Conservation (phyloP, 2,888 invertebrate genomes). For the Selenia dentaria region DNA sequence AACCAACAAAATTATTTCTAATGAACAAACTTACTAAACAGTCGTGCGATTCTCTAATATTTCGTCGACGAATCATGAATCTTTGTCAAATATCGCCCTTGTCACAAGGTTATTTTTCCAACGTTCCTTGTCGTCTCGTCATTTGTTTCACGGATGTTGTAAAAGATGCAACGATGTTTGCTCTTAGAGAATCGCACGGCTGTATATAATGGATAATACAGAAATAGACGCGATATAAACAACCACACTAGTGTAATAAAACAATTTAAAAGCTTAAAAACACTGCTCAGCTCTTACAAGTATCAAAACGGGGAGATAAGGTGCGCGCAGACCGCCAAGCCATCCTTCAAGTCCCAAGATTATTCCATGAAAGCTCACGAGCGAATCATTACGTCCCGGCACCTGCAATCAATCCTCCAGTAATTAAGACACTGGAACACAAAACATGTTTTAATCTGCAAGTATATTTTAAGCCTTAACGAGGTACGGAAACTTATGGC, state of each 20-base stretch:
- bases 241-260: not conserved
- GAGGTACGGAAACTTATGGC: constrained; percentile 21
- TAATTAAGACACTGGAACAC: constrained; percentile 68
- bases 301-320: constrained; percentile 38
- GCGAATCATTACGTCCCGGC: constrained; percentile 60
- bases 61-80: no score
- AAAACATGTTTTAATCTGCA: constrained; percentile 51
- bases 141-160: no score
- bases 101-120: no score
- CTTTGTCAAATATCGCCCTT: no score
- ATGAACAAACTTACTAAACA: no score
- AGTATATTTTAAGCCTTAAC: constrained; percentile 40
- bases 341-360: constrained; percentile 54
- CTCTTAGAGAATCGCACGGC: no score
- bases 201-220: no score
- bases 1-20: no score
- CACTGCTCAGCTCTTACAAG: constrained; percentile 17
- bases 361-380: constrained; percentile 66
- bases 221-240: no score
- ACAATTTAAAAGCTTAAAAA: constrained; percentile 26
- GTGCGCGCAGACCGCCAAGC: constrained; percentile 28
- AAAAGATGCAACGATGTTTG: no score
- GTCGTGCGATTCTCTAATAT: no score
- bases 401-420: constrained; percentile 65
- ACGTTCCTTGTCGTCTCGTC: no score